Base-by-base conservation (phyloP, 2,113 vertebrate genomes). In the Sylvia atricapilla region DNA sequence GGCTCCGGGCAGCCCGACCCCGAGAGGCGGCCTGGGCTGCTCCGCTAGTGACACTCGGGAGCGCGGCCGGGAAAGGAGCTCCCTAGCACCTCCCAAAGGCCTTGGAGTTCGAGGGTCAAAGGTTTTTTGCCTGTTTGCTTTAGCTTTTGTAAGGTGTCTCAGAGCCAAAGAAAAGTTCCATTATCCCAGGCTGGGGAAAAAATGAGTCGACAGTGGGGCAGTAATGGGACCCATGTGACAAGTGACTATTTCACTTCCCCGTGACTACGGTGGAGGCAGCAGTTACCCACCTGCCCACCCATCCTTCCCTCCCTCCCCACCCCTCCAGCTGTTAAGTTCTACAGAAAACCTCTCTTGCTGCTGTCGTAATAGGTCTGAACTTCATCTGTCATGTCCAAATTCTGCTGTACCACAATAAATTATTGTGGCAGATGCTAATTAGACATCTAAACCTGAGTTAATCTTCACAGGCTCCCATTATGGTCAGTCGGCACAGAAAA, bases 11-110 rank as follows among this genome's bases (percentile, higher is more conserved):
- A 4, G 10, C 23, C 7, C 2, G 5, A 20, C 43, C 6, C 31
- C 5, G 3, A 6, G 24, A 2, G 23, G 24, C 4, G 1, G 6
- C 5, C 1, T 16, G 35, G 47, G 82, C 58, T 28, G 16, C 17
- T 44, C 19, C 37, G 14, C 2, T 0, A 10, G 5, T 1, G 18
- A 28, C 47, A 6, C 39, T 13, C 49, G 14, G 44, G 9, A 22
- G 11, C 3, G 2, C 39, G 31, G 55, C 16, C 31, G 50, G 30
- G 17, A 37, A 66, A 47, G 28, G 13, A 41, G 20, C 31, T 35
- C 47, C 31, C 24, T 4, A 5, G 16, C 47, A 43, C 41, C 41
- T 19, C 31, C 13, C 12, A 5, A 33, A 64, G 47, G 35, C 5
- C 23, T 22, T 21, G 62, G 17, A 24, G 25, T 77, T 22, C 43